These are phyloP conservation scores for Delia radicum DNA, from an alignment of 1,140 invertebrate genomes.

Conservation along the genomic window DNA sequence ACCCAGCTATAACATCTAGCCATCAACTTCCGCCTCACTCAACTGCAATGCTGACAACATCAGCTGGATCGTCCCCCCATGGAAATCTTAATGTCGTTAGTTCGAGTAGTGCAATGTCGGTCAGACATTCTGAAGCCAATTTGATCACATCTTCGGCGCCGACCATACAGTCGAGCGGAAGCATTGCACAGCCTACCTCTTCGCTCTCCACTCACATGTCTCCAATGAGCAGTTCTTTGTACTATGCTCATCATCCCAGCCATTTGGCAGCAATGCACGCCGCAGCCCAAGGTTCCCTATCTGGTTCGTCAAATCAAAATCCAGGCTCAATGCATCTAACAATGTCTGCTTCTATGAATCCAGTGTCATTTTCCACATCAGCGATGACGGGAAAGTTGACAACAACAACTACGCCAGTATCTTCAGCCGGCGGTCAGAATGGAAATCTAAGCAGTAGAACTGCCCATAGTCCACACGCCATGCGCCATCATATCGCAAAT, in stretches of 20 bases:
- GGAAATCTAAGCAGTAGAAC: conserved; percentile 36
- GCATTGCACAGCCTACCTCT: conserved; percentile 39
- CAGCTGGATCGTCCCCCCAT: conserved; percentile 34
- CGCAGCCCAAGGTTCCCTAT: conserved; percentile 39
- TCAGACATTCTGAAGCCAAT: conserved; percentile 17
- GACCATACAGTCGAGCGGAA: conserved; percentile 14
- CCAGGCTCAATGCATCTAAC: neutral
- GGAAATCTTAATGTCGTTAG: conserved; percentile 26
- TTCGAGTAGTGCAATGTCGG: conserved; percentile 27
- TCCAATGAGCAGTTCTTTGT: conserved; percentile 42
- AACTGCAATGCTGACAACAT: conserved; percentile 22
- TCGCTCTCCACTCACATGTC: conserved; percentile 46
- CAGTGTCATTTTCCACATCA: neutral
- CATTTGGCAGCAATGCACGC: conserved; percentile 48
- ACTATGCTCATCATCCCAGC: conserved; percentile 42
- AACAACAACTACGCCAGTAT: conserved; percentile 30
- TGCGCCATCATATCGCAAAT: conserved; percentile 46
- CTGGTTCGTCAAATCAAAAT: conserved; percentile 49
- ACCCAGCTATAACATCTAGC: conserved; percentile 36
- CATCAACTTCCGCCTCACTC: conserved; percentile 47
- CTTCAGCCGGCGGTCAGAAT: conserved; percentile 11
- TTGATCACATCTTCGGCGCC: conserved; percentile 11
- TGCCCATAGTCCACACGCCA: conserved; percentile 45
- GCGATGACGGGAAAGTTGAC: neutral
- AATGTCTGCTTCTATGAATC: conserved; percentile 28